Percentiles rank a stretch among this genome's conserved stretches.
These are phyloP conservation scores for Thalassoma bifasciatum DNA, from an alignment of 2,113 vertebrate genomes.

Conservation along the genomic window DNA sequence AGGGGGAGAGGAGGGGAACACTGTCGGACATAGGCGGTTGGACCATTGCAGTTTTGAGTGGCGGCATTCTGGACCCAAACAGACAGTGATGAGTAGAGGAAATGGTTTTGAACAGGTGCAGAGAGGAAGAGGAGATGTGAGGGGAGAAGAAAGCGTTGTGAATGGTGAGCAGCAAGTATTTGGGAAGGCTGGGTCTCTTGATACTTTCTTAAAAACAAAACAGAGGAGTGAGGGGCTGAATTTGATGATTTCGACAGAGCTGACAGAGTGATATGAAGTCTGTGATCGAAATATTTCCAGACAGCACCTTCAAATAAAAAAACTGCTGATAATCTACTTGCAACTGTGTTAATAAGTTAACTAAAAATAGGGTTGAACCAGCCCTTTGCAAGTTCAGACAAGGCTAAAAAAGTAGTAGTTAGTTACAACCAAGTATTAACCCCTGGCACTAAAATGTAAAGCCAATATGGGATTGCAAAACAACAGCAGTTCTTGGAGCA, in stretches of 20 bases:
- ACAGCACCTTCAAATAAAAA: neutral
- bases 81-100: neutral
- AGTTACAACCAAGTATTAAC: no score
- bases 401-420: no score
- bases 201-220: neutral
- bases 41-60: conserved; percentile 29
- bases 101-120: neutral
- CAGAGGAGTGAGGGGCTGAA: neutral
- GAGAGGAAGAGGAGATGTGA: neutral
- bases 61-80: conserved; percentile 25
- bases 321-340: no score
- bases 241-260: neutral
- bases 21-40: conserved; percentile 32
- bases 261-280: no score
- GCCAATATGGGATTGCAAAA: no score
- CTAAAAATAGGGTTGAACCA: no score
- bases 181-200: neutral
- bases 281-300: neutral
- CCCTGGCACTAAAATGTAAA: no score
- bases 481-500: no score
- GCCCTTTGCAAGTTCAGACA: no score
- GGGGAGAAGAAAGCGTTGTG: neutral
- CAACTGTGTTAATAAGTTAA: no score
- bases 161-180: neutral
- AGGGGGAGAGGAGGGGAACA: conserved; percentile 57